Conservation (phyloP, 37 sponge, comb jelly and placozoan species). For the Axinella damicornis region DNA sequence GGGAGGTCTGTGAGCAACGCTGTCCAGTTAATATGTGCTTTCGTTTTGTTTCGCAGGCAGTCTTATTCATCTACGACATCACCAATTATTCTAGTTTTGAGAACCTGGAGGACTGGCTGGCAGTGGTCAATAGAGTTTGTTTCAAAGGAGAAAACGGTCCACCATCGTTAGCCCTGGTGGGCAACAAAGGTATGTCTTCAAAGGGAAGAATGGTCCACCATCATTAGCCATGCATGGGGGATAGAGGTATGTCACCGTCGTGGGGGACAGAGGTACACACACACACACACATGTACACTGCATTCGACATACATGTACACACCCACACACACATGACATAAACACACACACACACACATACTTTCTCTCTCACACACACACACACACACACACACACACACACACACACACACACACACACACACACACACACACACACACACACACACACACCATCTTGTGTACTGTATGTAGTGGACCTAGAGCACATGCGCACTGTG, state of each 20-base stretch:
- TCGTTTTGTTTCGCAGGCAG: constrained; percentile 40
- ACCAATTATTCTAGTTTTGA: constrained; percentile 96
- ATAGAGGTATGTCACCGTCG: constrained; percentile 88
- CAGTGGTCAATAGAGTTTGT: constrained; percentile 65
- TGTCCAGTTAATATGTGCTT: too few species aligned
- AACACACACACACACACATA: too few species aligned
- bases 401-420: too few species aligned
- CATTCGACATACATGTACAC: too few species aligned
- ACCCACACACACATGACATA: too few species aligned
- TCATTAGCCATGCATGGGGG: constrained; percentile 87
- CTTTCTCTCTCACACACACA: too few species aligned
- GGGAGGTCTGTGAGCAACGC: too few species aligned
- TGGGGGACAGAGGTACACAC: too few species aligned
- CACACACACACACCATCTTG: too few species aligned
- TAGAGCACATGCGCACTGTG: constrained; percentile 91
- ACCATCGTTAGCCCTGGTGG: constrained; percentile 90
- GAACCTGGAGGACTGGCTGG: constrained; percentile 94
- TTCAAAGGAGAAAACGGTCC: constrained; percentile 15
- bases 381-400: too few species aligned
- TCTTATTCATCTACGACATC: constrained; percentile 94
- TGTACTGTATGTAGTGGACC: constrained; percentile 74
- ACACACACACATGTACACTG: too few species aligned
- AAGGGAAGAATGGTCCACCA: constrained; percentile 35
- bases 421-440: too few species aligned
- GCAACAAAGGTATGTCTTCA: constrained; percentile 82